Evolutionary conservation across 2,797 vertebrate genomes (phyloP), one percentile per base, ranked within the genome.

Genomic region (Poecilia wingei): DNA sequence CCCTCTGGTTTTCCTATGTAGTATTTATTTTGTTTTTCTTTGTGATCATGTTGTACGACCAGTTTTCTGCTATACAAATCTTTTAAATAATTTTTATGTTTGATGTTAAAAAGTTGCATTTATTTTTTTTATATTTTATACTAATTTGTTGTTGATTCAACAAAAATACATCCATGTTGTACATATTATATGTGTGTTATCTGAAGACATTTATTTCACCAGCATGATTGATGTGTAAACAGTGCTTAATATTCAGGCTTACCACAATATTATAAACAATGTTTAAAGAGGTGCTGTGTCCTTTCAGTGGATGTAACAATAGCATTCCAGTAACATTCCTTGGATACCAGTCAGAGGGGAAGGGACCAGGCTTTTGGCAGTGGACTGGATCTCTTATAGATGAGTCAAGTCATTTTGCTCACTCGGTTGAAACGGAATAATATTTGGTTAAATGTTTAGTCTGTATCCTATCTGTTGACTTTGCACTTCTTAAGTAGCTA

Each of bases 241-340:
- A 64, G 33, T 4, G 33, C 76, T 88, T 82, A 86, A 80, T 53
- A 75, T 4, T 79, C 69, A 10, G 76, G 53, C 7, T 89, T 86
- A 88, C 81, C 85, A 75, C 68, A 86, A 87, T 81, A 78, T 59
- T 86, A 78, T 6, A 0, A 20, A 68, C 6, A 66, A 78, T 86
- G 75, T 78, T 78, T 73, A 80, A 83, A 89, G 80, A 86, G 77
- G 68, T 76, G 47, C 83, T 80, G 82, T 77, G 80, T 89, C 86
- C 86, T 64, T 86, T 68, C 82, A 82, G 79, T 87, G 71, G 88
- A 84, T 83, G 93, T 93, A 81, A 91, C 94, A 94, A 93, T 87
- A 85, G 89, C 92, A 95, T 95, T 95, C 94, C 94, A 88, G 61
- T 82, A 83, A 88, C 88, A 92, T 91, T 93, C 93, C 88, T 89